Percentiles rank a stretch among this genome's conserved stretches.
Evolutionary conservation across 2,113 vertebrate species (phyloP).

Genomic region (Oriolus oriolus): DNA sequence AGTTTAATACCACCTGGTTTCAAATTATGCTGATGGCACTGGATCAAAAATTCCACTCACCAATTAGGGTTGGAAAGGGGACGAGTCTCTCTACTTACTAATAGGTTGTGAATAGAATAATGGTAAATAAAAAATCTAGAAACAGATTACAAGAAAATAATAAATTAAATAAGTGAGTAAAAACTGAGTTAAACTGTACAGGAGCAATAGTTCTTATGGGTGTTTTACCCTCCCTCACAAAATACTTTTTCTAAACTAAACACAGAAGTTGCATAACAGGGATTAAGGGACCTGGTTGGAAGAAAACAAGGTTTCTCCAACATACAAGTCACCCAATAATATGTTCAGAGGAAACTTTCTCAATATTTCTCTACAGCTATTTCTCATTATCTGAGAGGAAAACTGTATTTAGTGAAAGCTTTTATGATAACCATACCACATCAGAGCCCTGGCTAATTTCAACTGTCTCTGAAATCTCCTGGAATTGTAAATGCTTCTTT

Average conservation of each 20-base stretch:
- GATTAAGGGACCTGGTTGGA: neutral
- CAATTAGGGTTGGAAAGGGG: neutral
- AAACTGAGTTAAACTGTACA: neutral
- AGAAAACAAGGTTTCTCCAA: neutral
- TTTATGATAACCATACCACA: neutral
- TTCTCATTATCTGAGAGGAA: neutral
- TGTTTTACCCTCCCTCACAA: neutral
- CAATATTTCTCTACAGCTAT: neutral
- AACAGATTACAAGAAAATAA: neutral
- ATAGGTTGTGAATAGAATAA: neutral
- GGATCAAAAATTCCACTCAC: neutral
- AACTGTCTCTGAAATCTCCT: neutral
- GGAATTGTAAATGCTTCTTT: neutral
- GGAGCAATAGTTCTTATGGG: neutral
- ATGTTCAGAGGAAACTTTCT: neutral
- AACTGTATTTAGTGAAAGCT: neutral
- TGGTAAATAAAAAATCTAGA: neutral
- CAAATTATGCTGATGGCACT: neutral
- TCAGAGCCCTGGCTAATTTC: neutral
- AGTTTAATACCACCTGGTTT: constrained; percentile 38
- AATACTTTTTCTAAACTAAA: neutral
- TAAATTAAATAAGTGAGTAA: neutral
- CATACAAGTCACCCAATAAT: neutral
- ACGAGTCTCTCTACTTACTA: neutral
- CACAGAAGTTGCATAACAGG: neutral